Conservation (phyloP, 2,888 invertebrate species). For the Lydus trimaculatus region DNA sequence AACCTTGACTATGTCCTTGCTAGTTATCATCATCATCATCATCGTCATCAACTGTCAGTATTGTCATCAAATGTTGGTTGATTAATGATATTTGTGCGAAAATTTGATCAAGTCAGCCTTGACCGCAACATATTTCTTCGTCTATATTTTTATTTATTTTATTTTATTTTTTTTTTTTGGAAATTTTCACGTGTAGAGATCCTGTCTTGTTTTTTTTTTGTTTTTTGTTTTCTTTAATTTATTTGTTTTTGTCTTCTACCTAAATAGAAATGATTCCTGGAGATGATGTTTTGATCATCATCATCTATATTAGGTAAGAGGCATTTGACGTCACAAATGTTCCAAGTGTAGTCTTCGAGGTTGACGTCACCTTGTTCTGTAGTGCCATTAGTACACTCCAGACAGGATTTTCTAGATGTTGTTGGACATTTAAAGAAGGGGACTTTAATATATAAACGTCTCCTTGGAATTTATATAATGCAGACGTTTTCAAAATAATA, state of each 20-base stretch:
- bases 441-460: not conserved
- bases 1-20: not conserved
- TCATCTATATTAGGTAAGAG: not conserved
- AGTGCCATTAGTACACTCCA: not conserved
- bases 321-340: not conserved
- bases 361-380: not conserved
- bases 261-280: not conserved
- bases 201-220: not conserved
- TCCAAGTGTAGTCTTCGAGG: not conserved
- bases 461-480: not conserved
- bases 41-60: not conserved
- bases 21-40: not conserved
- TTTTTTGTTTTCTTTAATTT: not conserved
- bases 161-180: too few species aligned
- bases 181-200: not conserved
- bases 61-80: not conserved
- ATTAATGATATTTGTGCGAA: not conserved
- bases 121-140: conserved; percentile 1
- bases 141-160: too few species aligned
- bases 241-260: not conserved
- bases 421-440: not conserved
- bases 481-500: not conserved
- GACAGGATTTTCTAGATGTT: not conserved
- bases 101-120: not conserved
- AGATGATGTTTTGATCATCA: not conserved